Evolutionary conservation across 92 coral and sea anemone genomes (phyloP).

Genomic region (Chrysogorgia sp.): DNA sequence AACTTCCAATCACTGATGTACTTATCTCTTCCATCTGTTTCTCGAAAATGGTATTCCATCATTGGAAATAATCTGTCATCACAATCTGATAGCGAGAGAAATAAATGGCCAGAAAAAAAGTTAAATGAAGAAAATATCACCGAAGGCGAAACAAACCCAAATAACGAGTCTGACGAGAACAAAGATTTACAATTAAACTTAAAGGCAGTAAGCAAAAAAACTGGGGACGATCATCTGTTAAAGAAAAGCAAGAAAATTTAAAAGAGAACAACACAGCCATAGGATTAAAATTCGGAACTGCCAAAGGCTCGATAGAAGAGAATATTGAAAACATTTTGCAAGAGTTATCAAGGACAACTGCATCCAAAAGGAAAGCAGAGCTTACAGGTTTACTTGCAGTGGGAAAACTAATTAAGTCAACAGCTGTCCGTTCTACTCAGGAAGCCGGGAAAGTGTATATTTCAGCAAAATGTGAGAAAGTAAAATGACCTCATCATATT

Average conservation of each 20-base stretch:
- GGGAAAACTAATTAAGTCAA: conserved; percentile 12
- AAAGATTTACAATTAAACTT: neutral
- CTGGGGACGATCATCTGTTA: conserved; percentile 33
- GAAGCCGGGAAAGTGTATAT: conserved; percentile 37
- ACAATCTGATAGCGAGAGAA: too few species aligned
- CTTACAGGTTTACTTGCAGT: conserved; percentile 36
- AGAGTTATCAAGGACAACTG: conserved; percentile 11
- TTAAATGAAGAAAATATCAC: neutral
- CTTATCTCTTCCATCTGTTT: neutral
- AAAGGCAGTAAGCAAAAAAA: conserved; percentile 15
- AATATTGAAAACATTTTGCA: conserved; percentile 21
- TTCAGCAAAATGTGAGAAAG: conserved; percentile 5
- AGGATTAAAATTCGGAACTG: neutral
- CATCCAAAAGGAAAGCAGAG: conserved; percentile 27
- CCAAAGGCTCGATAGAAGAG: conserved; percentile 12
- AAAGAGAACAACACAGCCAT: neutral
- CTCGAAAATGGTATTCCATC: conserved; percentile 6
- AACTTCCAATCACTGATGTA: neutral
- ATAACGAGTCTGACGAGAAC: neutral
- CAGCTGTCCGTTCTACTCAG: conserved; percentile 11
- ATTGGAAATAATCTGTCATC: neutral
- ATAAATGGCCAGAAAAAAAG: neutral
- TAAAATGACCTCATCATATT: conserved; percentile 36
- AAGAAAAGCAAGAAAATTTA: conserved; percentile 5
- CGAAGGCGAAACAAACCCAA: neutral